Conservation (phyloP, 2,113 vertebrate genomes). For the Prolemur simus region DNA sequence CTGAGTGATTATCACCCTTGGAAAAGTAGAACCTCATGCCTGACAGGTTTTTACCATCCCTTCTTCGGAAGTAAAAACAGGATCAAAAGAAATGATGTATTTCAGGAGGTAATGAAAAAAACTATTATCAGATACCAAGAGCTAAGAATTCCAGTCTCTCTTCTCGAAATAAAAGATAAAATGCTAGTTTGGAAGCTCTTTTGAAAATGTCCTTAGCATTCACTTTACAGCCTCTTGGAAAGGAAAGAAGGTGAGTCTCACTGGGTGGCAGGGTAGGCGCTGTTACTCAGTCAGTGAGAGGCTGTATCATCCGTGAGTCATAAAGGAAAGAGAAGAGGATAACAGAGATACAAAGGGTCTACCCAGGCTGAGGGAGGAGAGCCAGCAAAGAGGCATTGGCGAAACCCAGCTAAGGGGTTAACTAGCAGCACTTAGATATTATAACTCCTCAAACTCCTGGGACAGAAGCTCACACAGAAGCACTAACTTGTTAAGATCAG, state of each 20-base stretch:
- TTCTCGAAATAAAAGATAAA: neutral
- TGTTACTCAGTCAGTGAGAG: neutral
- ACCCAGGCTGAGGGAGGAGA: neutral
- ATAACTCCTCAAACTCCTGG: neutral
- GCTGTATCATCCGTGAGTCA: neutral
- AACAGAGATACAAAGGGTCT: neutral
- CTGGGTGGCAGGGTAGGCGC: neutral
- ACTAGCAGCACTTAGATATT: neutral
- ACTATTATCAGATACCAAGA: neutral
- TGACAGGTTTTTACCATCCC: neutral
- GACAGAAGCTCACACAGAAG: neutral
- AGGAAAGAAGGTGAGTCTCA: neutral
- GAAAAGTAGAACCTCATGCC: neutral
- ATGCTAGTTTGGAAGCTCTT: neutral
- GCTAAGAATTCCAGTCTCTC: neutral
- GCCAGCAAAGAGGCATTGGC: neutral
- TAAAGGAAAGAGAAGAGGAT: neutral
- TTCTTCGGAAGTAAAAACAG: neutral
- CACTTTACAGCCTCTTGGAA: neutral
- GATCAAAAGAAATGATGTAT: neutral
- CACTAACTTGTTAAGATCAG: neutral
- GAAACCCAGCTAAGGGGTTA: neutral
- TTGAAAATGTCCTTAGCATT: neutral
- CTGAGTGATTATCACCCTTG: neutral
- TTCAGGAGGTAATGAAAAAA: neutral